Evolutionary conservation across 64 coral and sea anemone genomes (phyloP), one percentile per base, ranked within the genome.

Genomic region (Porites lutea): DNA sequence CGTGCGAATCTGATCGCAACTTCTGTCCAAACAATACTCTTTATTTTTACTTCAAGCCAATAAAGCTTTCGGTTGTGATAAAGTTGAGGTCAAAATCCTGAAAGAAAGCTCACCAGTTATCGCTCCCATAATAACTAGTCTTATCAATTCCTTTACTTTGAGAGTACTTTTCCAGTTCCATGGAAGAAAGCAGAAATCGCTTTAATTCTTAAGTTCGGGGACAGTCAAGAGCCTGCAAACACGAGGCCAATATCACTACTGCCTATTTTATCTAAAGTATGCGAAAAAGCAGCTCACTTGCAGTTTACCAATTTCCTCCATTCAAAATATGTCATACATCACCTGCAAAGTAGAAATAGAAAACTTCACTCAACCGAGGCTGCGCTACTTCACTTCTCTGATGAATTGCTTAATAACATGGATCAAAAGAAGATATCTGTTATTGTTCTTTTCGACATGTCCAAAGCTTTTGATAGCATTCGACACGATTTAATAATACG

Each of bases 31-130:
- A 37, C 27, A 37, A 37, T 37, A 37, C 27, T 37, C 27, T 1
- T 37, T 37, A 37, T 37, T 37, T 37, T 0, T 1, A 37, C 27
- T 37, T 37, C 27, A 37, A 37, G n/a, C n/a, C n/a, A n/a, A n/a
- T 49, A 93, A 93, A 72, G 74, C 92, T 71, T 53, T 75, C 46
- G 92, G 92, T 12, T 63, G 46, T 64, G 74, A 93, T 51, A 93
- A 93, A 68, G 75, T 79, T 13, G 60, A 20, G 19, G 86, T 85
- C 19, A 77, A 46, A 65, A 76, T 79, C 21, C 71, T 93, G 16
- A 86, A 87, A 66, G 85, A 88, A 46, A 86, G 72, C 77, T 63
- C 76, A 63, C 92, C 86, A 65, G 58, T 89, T 47, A 89, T 75
- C 43, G 71, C 83, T 53, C 93, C 68, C 6, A 59, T 83, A 48